Percentiles rank a stretch among this genome's conserved stretches.
These are phyloP conservation scores for Xanthia togata DNA, from an alignment of 2,888 invertebrate genomes.

Conservation along the genomic window DNA sequence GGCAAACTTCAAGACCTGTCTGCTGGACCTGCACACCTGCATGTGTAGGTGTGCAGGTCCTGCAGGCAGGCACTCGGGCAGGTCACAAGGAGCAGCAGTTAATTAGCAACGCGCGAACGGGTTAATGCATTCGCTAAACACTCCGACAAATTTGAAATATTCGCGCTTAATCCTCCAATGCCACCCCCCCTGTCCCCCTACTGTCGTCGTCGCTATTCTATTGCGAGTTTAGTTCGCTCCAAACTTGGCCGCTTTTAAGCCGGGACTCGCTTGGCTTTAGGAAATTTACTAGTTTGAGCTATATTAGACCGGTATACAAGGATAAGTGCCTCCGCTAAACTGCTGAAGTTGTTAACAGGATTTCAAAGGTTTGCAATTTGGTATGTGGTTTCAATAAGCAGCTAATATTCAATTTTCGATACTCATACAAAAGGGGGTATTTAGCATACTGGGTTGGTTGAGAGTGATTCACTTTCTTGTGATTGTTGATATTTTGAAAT, in stretches of 20 bases:
- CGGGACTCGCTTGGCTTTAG: constrained; percentile 68
- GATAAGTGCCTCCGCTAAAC: constrained; percentile 68
- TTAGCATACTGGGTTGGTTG: constrained; percentile 25
- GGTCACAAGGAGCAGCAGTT: constrained; percentile 1
- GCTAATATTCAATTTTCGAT: constrained; percentile 44
- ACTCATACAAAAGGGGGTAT: constrained; percentile 24
- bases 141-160: constrained; percentile 67
- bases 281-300: constrained; percentile 69
- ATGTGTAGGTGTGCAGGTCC: neutral
- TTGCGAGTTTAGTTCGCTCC: constrained; percentile 65
- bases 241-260: constrained; percentile 71
- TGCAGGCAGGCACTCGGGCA: neutral
- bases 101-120: constrained; percentile 37
- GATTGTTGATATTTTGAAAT: neutral
- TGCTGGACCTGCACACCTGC: neutral
- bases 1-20: neutral
- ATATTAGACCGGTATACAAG: constrained; percentile 68
- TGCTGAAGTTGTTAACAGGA: constrained; percentile 71
- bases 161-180: constrained; percentile 45
- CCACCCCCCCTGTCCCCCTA: neutral
- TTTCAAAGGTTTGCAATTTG: constrained; percentile 71
- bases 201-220: constrained; percentile 60
- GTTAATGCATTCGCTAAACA: constrained; percentile 64
- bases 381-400: constrained; percentile 64
- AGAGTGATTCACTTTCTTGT: constrained; percentile 2